Base-by-base conservation (phyloP, 2,888 invertebrate genomes). In the Leptinotarsa peninsularis region DNA sequence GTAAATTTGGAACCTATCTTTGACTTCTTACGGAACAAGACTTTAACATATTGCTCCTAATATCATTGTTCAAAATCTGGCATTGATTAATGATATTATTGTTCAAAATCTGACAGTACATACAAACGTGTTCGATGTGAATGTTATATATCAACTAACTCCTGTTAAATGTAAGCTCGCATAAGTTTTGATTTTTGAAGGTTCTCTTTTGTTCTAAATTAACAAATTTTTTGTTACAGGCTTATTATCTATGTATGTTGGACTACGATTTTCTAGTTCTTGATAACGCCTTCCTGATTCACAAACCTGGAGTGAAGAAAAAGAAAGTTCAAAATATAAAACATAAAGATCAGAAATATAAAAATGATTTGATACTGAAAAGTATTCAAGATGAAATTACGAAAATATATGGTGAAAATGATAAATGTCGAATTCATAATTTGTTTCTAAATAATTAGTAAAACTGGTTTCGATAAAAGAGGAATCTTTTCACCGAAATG, bases 271-370 rank as follows among this genome's bases (percentile, higher is more conserved):
- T 84, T 66, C 71, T 81, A 27, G 81, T 84, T 1, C 72, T 84
- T n/a, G 79, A 84, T 72, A 84, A 84, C 73, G 83, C 83, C 1
- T 84, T 83, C 73, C 73, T 84, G 43, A 81, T 83, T 5, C 84
- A 84, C 80, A 83, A 82, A 74, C 84, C 84, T 1, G 84, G 84
- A 14, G 76, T 84, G 14, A 84, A 84, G 71, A 83, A 83, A 73
- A 81, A 82, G 72, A 83, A 83, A 74, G 80, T 83, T 7, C 84
- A 84, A 77, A 71, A 79, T 18, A 17, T 76, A 3, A 83, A 82
- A 67, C 80, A 80, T 67, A 66, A 73, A 49, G 68, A 76, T n/a
- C 66, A 79, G 33, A 77, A 75, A 17, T 7, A 4, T n/a, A 76
- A 78, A 67, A 81, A 83, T 10, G 77, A 77, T 33, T 54, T 75